Evolutionary conservation across 2,113 vertebrate species (phyloP).

Genomic region (Empidonax alnorum): DNA sequence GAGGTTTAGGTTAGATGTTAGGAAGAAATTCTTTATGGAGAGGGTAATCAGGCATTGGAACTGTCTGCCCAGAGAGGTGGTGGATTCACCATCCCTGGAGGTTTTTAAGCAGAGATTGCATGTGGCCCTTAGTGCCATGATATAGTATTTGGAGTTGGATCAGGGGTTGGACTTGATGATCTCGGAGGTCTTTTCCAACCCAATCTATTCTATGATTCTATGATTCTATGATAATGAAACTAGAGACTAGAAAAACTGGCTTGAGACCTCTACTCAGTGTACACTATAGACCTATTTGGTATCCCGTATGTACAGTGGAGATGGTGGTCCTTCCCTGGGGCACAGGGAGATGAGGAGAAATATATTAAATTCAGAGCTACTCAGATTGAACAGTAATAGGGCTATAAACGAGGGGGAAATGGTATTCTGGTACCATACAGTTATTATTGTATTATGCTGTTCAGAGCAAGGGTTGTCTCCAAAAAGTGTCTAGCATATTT

Average conservation of each 20-base stretch:
- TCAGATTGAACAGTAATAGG: not conserved
- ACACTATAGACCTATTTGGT: not conserved
- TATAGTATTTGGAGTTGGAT: too few species aligned
- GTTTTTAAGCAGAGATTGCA: too few species aligned
- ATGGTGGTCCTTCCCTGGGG: not conserved
- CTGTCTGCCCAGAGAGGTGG: too few species aligned
- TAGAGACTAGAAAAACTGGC: not conserved
- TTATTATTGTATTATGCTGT: not conserved
- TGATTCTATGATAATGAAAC: not conserved
- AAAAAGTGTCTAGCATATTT: not conserved
- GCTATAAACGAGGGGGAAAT: not conserved
- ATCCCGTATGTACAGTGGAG: not conserved
- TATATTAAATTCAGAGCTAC: not conserved
- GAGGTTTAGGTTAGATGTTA: too few species aligned
- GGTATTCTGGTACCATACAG: not conserved
- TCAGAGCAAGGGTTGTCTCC: not conserved
- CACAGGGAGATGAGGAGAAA: not conserved
- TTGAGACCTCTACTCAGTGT: not conserved
- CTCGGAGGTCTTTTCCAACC: too few species aligned
- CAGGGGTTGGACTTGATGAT: too few species aligned
- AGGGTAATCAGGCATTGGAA: too few species aligned
- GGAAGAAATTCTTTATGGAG: too few species aligned
- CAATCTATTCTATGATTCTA: too few species aligned
- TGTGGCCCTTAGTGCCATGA: too few species aligned
- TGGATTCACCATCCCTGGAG: too few species aligned